Evolutionary conservation across 1,140 invertebrate species (phyloP).

Genomic region (Nylanderia fulva): DNA sequence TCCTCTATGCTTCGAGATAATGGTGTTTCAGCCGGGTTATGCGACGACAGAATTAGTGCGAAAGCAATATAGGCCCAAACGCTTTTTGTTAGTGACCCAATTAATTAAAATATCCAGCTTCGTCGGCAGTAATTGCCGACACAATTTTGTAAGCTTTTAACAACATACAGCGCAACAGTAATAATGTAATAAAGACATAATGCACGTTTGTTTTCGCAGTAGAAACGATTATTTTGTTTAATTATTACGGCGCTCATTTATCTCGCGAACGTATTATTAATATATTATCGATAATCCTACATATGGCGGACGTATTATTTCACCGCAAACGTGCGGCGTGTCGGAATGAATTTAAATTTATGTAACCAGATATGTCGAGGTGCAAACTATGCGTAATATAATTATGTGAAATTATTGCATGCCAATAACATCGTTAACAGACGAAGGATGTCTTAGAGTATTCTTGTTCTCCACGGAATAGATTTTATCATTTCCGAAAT

Average conservation of each 20-base stretch:
- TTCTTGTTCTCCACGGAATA: not conserved
- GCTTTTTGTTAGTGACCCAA: conserved; percentile 61
- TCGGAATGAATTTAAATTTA: conserved; percentile 47
- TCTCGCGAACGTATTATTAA: conserved; percentile 53
- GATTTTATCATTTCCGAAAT: conserved; percentile 49
- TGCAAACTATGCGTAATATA: conserved; percentile 34
- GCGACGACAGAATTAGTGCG: conserved; percentile 37
- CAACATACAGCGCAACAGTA: conserved; percentile 55
- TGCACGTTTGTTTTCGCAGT: conserved; percentile 51
- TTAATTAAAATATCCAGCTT: conserved; percentile 57
- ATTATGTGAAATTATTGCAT: conserved; percentile 40
- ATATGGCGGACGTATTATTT: conserved; percentile 51
- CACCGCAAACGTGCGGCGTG: conserved; percentile 47
- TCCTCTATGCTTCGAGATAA: conserved; percentile 38
- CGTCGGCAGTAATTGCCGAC: conserved; percentile 48
- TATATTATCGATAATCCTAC: conserved; percentile 57
- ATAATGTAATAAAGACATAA: conserved; percentile 61
- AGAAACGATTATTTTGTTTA: conserved; percentile 60
- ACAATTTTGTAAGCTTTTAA: conserved; percentile 58
- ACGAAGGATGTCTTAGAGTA: conserved; percentile 6
- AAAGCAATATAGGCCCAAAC: conserved; percentile 51
- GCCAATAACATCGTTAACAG: conserved; percentile 23
- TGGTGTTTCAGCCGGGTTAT: conserved; percentile 44
- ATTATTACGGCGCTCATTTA: conserved; percentile 57
- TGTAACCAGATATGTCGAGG: conserved; percentile 34